Base-by-base conservation (phyloP, 2,113 vertebrate species). In the Ctenomys sociabilis region DNA sequence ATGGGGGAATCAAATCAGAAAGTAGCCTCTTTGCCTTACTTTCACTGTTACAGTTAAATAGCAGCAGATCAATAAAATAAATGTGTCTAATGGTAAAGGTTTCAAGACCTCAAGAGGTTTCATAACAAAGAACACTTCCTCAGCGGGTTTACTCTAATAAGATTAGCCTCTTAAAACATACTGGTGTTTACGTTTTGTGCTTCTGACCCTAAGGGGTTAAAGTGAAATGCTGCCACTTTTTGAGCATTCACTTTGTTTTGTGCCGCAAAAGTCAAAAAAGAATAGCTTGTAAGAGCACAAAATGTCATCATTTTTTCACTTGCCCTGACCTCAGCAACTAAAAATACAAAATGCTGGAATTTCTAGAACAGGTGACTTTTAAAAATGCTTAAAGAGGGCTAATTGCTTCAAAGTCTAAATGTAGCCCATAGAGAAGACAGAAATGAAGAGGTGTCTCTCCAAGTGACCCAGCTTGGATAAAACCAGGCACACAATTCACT, bases 311-410 rank as follows among this genome's bases (percentile, higher is more conserved):
- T 98, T 98, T 97, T 98, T 98, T 97, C 95, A 98, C 97, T 98
- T 96, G 95, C 97, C 90, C 88, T 98, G 97, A 98, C 97, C 98
- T 91, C 92, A 97, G 94, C 95, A 97, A 98, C 98, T 98, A 98
- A 98, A 98, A 98, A 98, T 98, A 98, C 91, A 97, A 98, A 98
- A 98, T 96, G 93, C 94, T 98, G 95, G 96, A 97, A 98, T 98
- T 97, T 98, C 97, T 98, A 96, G 89, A 98, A 97, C 97, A 98
- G 98, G 97, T 98, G 98, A 98, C 97, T 98, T 98, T 70, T 83
- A 96, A 97, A 98, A 97, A 68, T 52, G 30, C 88, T 90, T 95
- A 95, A 96, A 97, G 97, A 98, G 96, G 85, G 95, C 96, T 98
- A 98, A 98, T 97, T 98, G 96, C 93, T 91, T 97, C 77, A 97